Conservation (phyloP, 2,888 invertebrate species). For the Labia minor region DNA sequence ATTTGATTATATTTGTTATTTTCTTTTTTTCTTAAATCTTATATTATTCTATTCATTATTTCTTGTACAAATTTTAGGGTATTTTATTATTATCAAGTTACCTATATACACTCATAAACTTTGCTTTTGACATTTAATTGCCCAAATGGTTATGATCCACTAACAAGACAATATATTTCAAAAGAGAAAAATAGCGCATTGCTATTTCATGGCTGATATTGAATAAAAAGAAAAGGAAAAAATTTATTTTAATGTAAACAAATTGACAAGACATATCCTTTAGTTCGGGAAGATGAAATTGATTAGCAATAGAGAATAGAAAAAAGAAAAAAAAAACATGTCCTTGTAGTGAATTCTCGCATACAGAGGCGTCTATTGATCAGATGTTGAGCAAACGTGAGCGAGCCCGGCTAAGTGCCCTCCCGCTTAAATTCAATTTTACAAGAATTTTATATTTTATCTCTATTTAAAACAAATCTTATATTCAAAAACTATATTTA, state of each 20-base stretch:
- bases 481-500: too few relatives aligned
- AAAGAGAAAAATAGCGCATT: not conserved
- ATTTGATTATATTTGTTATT: too few relatives aligned
- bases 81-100: not conserved
- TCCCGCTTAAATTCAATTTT: too few relatives aligned
- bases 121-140: slow-evolving; percentile 2
- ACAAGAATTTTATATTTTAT: too few relatives aligned
- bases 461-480: too few relatives aligned
- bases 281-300: not conserved
- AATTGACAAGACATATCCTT: not conserved
- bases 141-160: not conserved
- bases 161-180: slow-evolving; percentile 15
- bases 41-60: too few relatives aligned
- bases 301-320: not conserved
- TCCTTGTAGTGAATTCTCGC: not conserved
- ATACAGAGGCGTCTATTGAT: slow-evolving; percentile 4
- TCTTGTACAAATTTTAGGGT: too few relatives aligned
- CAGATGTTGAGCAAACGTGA: slow-evolving; percentile 7
- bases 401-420: not conserved
- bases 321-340: slow-evolving; percentile 3
- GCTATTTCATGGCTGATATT: not conserved
- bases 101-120: not conserved
- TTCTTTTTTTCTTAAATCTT: too few relatives aligned
- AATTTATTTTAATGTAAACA: not conserved
- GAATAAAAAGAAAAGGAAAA: not conserved